Evolutionary conservation across 2,888 invertebrate species (phyloP).

Genomic region (Noctua fimbriata): DNA sequence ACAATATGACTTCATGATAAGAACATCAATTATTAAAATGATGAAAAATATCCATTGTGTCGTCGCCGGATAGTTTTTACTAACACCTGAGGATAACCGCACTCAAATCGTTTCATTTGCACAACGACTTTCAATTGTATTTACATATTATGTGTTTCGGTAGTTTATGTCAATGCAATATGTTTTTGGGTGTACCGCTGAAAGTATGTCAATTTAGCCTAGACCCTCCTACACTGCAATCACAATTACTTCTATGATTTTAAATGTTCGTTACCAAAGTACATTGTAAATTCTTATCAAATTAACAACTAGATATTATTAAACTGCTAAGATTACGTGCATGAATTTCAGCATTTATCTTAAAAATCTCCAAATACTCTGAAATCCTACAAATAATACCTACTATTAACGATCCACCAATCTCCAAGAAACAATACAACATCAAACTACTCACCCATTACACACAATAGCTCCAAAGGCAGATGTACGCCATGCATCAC

Average conservation of each 20-base stretch:
- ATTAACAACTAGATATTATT: neutral
- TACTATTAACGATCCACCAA: neutral
- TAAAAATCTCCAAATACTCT: neutral
- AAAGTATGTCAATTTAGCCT: neutral
- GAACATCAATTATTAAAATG: no score
- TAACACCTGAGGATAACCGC: neutral
- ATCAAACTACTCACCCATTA: conserved; percentile 9
- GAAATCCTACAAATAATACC: neutral
- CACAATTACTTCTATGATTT: neutral
- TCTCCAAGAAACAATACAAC: conserved; percentile 40
- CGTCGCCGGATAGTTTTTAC: neutral
- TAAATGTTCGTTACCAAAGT: neutral
- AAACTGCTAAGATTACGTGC: neutral
- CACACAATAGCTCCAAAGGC: conserved; percentile 44
- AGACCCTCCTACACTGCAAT: neutral
- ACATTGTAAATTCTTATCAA: neutral
- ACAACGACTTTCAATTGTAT: neutral
- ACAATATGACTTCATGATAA: conserved; percentile 1
- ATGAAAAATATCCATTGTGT: neutral
- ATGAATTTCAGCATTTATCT: neutral
- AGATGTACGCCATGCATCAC: conserved; percentile 66
- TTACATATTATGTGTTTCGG: neutral
- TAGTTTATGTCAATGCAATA: no score
- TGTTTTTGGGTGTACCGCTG: neutral
- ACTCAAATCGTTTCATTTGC: neutral